Percentiles rank a stretch among this genome's conserved stretches.
Conservation (phyloP, 2,113 vertebrate genomes). For the Lethenteron reissneri region DNA sequence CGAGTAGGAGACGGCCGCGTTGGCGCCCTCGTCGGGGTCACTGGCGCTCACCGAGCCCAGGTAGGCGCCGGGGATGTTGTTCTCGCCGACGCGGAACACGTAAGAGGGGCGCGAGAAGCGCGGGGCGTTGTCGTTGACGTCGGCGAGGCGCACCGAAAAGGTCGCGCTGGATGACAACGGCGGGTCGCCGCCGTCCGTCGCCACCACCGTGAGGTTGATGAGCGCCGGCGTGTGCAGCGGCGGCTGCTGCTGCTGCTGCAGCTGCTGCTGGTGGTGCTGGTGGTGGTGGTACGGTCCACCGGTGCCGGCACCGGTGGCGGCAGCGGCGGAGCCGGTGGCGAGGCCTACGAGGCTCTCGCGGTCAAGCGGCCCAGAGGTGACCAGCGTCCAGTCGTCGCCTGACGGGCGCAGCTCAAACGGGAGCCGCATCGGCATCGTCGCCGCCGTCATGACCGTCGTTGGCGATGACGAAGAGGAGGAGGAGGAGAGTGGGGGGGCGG, state of each 20-base stretch:
- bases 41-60: constrained; percentile 77
- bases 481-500: constrained; percentile 71
- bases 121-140: constrained; percentile 88
- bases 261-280: too few species aligned
- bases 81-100: constrained; percentile 83
- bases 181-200: constrained; percentile 70
- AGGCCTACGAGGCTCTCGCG: constrained; percentile 25
- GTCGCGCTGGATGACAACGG: constrained; percentile 85
- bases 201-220: constrained; percentile 86
- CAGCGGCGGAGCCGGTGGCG: too few species aligned
- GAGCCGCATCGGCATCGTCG: constrained; percentile 23
- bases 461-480: constrained; percentile 56
- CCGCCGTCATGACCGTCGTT: too few species aligned
- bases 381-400: constrained; percentile 86
- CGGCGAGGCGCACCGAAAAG: constrained; percentile 69
- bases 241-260: not conserved
- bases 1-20: constrained; percentile 83
- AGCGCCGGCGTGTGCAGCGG: constrained; percentile 37
- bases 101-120: constrained; percentile 77
- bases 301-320: too few species aligned
- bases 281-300: too few species aligned
- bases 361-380: constrained; percentile 73
- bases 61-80: constrained; percentile 92
- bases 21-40: constrained; percentile 79
- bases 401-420: constrained; percentile 90